These are phyloP conservation scores for Indicator maculatus DNA, from an alignment of 2,113 vertebrate genomes.

Conservation along the genomic window DNA sequence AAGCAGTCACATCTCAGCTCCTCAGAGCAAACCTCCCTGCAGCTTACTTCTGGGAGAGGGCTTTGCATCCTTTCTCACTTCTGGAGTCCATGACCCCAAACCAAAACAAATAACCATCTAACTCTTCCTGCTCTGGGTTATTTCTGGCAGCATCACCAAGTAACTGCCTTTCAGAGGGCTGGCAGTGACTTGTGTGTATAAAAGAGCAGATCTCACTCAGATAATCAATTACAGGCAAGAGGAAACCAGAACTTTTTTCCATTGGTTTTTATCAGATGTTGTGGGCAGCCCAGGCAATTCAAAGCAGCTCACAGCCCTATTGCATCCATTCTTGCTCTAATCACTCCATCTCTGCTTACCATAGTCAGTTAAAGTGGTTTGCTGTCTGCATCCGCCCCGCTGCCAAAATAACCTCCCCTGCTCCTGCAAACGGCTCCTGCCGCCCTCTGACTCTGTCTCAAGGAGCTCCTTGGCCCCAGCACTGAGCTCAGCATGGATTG, in stretches of 20 bases:
- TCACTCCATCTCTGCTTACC: slow-evolving; percentile 85
- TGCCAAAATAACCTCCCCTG: slow-evolving; percentile 81
- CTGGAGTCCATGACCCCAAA: slow-evolving; percentile 35
- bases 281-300: slow-evolving; percentile 82
- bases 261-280: slow-evolving; percentile 89
- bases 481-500: slow-evolving; percentile 52
- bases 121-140: slow-evolving; percentile 68
- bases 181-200: not conserved
- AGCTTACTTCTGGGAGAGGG: slow-evolving; percentile 42
- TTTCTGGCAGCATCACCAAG: slow-evolving; percentile 66
- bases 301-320: slow-evolving; percentile 76
- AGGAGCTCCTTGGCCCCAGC: slow-evolving; percentile 26
- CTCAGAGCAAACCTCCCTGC: not conserved
- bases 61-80: slow-evolving; percentile 50
- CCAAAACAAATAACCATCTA: slow-evolving; percentile 58
- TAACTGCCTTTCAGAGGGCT: slow-evolving; percentile 72
- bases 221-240: slow-evolving; percentile 87
- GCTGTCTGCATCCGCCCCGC: slow-evolving; percentile 79
- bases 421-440: slow-evolving; percentile 63
- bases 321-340: slow-evolving; percentile 82
- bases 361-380: slow-evolving; percentile 88
- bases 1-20: not conserved
- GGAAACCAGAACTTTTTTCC: slow-evolving; percentile 86
- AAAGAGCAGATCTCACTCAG: slow-evolving; percentile 79
- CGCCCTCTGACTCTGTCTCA: slow-evolving; percentile 47